phyloP scores from a whole-genome alignment of 37 sponge, comb jelly and placozoan genomes.

The Petrosia ficiformis region DNA sequence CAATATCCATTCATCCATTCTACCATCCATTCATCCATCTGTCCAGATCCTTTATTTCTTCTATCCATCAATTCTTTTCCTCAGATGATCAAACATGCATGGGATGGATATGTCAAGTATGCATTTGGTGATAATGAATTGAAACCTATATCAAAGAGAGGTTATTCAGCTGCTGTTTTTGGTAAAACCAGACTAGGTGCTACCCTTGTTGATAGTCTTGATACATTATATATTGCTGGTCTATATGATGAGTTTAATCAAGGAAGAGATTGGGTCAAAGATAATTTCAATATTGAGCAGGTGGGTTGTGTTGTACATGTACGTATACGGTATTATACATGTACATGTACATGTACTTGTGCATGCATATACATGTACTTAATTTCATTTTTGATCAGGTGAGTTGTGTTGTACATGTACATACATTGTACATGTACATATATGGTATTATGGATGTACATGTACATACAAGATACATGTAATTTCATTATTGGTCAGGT shows the following conservation, averaged over 20 bases:
- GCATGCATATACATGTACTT: background rate
- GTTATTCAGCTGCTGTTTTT: constrained; percentile 73
- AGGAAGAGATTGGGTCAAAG: constrained; percentile 73
- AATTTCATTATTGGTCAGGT: too few relatives aligned
- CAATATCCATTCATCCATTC: too few relatives aligned
- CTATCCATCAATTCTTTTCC: too few relatives aligned
- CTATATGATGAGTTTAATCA: constrained; percentile 72
- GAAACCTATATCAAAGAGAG: constrained; percentile 60
- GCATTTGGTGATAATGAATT: constrained; percentile 91
- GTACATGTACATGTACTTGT: background rate
- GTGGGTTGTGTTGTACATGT: constrained; percentile 10
- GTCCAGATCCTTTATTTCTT: too few relatives aligned
- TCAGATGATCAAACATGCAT: constrained; percentile 90
- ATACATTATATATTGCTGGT: constrained; percentile 84
- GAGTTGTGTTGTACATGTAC: too few relatives aligned
- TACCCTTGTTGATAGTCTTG: constrained; percentile 88
- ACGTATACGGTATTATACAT: too few relatives aligned
- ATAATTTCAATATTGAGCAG: constrained; percentile 54
- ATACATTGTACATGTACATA: too few relatives aligned
- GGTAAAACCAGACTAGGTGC: constrained; percentile 63
- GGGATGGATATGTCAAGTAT: constrained; percentile 74
- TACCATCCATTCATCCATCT: too few relatives aligned
- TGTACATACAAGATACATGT: too few relatives aligned
- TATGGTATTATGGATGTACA: too few relatives aligned
- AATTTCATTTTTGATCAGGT: too few relatives aligned